Percentiles rank a stretch among this genome's conserved stretches.
These are phyloP conservation scores for Neoarius graeffei DNA, from an alignment of 2,113 vertebrate species.

Conservation along the genomic window DNA sequence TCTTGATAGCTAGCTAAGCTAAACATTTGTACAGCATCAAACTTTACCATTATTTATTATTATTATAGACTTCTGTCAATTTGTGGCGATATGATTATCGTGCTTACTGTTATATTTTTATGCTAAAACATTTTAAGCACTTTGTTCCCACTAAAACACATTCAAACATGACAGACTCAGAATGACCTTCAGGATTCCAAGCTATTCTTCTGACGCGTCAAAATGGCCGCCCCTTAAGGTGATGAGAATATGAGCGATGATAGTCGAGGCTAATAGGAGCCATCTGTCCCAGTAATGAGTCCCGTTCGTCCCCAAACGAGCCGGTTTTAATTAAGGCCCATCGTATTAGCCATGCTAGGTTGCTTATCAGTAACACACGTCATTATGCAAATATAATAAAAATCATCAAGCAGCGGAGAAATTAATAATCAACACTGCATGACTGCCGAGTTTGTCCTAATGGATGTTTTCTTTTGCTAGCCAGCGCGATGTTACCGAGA, in stretches of 20 bases:
- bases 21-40: background rate
- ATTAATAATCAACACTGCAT: conserved; percentile 64
- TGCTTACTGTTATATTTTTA: background rate
- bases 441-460: conserved; percentile 61
- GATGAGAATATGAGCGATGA: conserved; percentile 42
- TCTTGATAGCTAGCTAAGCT: background rate
- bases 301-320: conserved; percentile 69
- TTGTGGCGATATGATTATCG: background rate
- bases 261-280: conserved; percentile 68
- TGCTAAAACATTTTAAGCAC: background rate
- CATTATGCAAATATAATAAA: conserved; percentile 79
- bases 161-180: background rate
- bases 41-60: background rate
- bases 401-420: conserved; percentile 63
- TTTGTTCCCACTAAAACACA: background rate
- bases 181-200: background rate
- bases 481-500: background rate
- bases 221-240: conserved; percentile 27
- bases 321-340: conserved; percentile 78
- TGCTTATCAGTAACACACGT: conserved; percentile 73
- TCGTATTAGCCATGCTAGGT: conserved; percentile 78
- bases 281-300: conserved; percentile 78
- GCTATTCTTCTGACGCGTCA: conserved; percentile 5
- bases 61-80: background rate
- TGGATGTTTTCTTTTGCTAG: conserved; percentile 40